Evolutionary conservation across 2,797 vertebrate species (phyloP).

Genomic region (Prunella strophiata): DNA sequence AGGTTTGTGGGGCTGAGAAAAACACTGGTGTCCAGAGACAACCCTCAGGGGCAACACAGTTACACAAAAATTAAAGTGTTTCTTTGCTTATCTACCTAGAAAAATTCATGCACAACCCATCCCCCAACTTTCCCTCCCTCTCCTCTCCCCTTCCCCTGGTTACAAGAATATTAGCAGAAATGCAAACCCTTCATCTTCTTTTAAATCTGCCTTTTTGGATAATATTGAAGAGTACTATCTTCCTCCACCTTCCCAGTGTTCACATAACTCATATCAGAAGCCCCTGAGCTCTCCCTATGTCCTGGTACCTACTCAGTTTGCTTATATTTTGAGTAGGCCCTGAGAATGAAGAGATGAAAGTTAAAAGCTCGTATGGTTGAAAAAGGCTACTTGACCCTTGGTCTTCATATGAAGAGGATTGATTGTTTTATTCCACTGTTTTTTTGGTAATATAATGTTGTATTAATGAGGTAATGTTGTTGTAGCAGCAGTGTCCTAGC

Average conservation of each 20-base stretch:
- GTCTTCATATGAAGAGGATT: neutral
- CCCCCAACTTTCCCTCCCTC: rapidly evolving
- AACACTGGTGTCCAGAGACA: neutral
- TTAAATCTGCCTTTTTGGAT: neutral
- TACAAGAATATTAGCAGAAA: neutral
- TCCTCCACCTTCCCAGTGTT: neutral
- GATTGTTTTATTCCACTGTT: neutral
- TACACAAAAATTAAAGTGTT: neutral
- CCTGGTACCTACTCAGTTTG: neutral
- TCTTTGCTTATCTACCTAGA: neutral
- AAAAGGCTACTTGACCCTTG: slow-evolving; percentile 27
- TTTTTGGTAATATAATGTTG: slow-evolving; percentile 17
- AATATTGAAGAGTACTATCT: neutral
- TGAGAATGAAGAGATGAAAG: neutral
- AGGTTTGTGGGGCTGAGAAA: neutral
- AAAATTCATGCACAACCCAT: neutral
- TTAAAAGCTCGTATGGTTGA: neutral
- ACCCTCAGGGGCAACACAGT: neutral
- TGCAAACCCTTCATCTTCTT: neutral
- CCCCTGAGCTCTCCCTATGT: neutral
- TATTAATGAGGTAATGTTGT: slow-evolving; percentile 44
- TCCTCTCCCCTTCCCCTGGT: rapidly evolving
- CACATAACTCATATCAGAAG: neutral
- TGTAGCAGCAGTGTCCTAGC: slow-evolving; percentile 14
- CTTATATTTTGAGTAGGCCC: neutral